phyloP scores from a whole-genome alignment of 2,888 invertebrate genomes.

The Stenoptilia bipunctidactyla region DNA sequence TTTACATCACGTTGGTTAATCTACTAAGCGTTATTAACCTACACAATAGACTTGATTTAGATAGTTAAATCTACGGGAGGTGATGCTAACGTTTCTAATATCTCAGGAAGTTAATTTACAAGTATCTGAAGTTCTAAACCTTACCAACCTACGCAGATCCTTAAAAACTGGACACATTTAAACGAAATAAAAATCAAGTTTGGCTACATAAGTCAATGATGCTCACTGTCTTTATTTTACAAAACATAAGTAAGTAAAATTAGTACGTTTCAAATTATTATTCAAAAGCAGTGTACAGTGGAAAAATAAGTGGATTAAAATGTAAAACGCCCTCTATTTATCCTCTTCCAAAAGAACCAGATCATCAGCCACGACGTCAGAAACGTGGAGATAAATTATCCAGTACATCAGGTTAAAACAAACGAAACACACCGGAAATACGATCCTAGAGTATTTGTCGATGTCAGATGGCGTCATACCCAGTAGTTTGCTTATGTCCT shows the following conservation, averaged over 20 bases:
- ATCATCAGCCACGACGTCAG: conserved; percentile 95
- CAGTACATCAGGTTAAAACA: conserved; percentile 99
- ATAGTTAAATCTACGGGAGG: conserved; percentile 11
- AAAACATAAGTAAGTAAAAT: no score
- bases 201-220: no score
- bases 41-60: no score
- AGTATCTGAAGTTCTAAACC: conserved; percentile 4
- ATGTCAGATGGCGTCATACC: conserved; percentile 97
- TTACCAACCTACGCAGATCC: no score
- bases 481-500: conserved; percentile 91
- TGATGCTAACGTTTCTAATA: no score
- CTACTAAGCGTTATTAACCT: conserved; percentile 9
- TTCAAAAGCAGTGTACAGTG: conserved; percentile 23
- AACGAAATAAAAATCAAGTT: no score
- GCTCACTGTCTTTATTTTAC: no score
- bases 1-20: no score
- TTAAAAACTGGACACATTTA: no score
- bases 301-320: conserved; percentile 50
- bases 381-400: conserved; percentile 97
- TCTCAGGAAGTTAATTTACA: neutral
- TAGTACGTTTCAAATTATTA: conserved; percentile 58
- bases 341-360: conserved; percentile 84
- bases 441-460: conserved; percentile 98
- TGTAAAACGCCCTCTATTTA: conserved; percentile 55
- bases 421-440: conserved; percentile 98